Percentiles rank a stretch among this genome's conserved stretches.
phyloP scores from a whole-genome alignment of 2,113 vertebrate genomes.

The Sebastes schlegelii region DNA sequence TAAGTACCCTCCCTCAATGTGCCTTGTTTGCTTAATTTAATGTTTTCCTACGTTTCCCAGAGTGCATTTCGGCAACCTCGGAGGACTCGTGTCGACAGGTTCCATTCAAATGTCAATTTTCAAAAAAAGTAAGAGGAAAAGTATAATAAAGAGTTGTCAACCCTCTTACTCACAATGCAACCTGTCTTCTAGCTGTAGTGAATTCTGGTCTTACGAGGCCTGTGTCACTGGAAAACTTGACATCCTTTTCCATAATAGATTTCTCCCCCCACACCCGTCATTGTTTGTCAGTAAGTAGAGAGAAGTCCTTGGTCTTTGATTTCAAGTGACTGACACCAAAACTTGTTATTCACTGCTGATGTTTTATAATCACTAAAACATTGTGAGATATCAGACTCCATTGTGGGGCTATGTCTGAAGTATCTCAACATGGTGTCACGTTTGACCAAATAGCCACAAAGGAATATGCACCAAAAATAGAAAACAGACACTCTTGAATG shows the following conservation, averaged over 20 bases:
- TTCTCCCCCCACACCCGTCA: constrained; percentile 31
- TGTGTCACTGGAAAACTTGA: constrained; percentile 58
- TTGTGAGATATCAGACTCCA: constrained; percentile 11
- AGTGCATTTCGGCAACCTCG: constrained; percentile 22
- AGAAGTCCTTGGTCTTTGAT: constrained; percentile 36
- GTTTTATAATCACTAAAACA: constrained; percentile 26
- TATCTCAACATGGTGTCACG: background rate
- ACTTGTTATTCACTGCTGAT: constrained; percentile 31
- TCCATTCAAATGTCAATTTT: constrained; percentile 14
- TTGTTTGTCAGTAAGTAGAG: constrained; percentile 54
- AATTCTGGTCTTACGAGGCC: constrained; percentile 59
- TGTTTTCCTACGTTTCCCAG: constrained; percentile 39
- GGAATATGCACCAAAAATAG: background rate
- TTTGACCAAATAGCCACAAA: constrained; percentile 26
- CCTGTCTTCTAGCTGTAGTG: constrained; percentile 40
- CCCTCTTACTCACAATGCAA: constrained; percentile 11
- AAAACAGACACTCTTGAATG: background rate
- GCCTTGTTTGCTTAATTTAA: constrained; percentile 19
- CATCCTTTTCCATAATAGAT: constrained; percentile 62
- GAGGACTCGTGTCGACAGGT: background rate
- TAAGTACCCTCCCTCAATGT: background rate
- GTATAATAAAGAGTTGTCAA: background rate
- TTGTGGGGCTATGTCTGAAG: background rate
- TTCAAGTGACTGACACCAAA: constrained; percentile 44
- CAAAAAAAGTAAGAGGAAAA: background rate